Base-by-base conservation (phyloP, 1,140 invertebrate genomes). In the Mizuhopecten yessoensis region DNA sequence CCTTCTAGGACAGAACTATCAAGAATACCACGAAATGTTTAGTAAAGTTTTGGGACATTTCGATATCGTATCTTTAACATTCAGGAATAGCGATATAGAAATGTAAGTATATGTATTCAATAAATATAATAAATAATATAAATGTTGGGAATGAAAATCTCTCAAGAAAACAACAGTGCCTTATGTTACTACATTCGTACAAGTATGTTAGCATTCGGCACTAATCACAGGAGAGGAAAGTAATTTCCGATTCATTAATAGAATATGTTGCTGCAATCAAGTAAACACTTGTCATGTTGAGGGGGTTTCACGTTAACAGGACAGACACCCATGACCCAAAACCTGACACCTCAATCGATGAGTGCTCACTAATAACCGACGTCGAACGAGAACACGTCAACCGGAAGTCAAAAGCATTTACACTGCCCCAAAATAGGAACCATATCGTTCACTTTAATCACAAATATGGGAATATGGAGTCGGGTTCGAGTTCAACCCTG, bases 201-300 rank as follows among this genome's bases (percentile, higher is more conserved):
- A n/a, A n/a, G 57, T 75, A 23, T 29, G 23, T 75, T 9, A 29
- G n/a, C 9, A 29, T 75, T 75, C 57, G 57, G 29, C 29, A 75
- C 29, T n/a, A 75, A 29, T 11, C 23, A 75, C 57, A 75, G 23
- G n/a, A 75, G 57, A 75, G 57, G 29, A 75, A 75, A 75, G 23
- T 75, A 75, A 75, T 75, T 75, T 75, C 57, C 57, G 23, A 75
- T 75, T n/a, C 23, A 0, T 75, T 23, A n/a, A n/a, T 29, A 75
- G 9, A 75, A 29, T 29, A n/a, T 3, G n/a, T 29, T 75, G 57
- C n/a, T 75, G 7, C 57, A 29, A 29, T n/a, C n/a, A 75, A 75
- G 57, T 75, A 75, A 75, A 75, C 57, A 75, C 57, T 75, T 75
- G 57, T 75, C 57, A 75, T 3, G 57, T 75, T 75, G n/a, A 17